These are phyloP conservation scores for Bunonema sp. DNA, from an alignment of 2,888 invertebrate genomes.

Conservation along the genomic window DNA sequence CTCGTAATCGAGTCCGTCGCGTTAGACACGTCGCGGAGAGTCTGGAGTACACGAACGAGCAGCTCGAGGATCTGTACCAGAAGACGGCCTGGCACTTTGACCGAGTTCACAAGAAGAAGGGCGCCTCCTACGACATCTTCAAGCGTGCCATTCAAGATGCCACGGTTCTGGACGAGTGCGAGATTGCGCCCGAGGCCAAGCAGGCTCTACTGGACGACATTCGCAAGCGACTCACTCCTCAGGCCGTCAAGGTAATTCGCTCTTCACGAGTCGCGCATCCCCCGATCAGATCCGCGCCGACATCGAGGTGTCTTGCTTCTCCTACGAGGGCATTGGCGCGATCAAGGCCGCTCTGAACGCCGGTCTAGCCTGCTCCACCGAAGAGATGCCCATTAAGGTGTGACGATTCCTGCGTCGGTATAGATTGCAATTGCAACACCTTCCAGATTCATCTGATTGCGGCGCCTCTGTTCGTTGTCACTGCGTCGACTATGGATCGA, in stretches of 20 bases:
- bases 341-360: conserved; percentile 74
- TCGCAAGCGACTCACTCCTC: conserved; percentile 82
- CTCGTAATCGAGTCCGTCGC: no score
- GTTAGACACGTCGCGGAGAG: conserved; percentile 91
- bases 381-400: conserved; percentile 77
- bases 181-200: conserved; percentile 75
- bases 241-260: conserved; percentile 61
- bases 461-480: conserved; percentile 93
- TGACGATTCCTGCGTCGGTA: neutral
- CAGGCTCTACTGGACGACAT: conserved; percentile 82
- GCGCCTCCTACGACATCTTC: conserved; percentile 89
- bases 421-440: neutral
- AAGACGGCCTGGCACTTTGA: conserved; percentile 92
- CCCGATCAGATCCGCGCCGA: conserved; percentile 68
- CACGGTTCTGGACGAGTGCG: conserved; percentile 81
- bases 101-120: conserved; percentile 83
- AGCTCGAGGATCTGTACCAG: conserved; percentile 59
- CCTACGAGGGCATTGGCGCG: conserved; percentile 95
- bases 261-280: no score
- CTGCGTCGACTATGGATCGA: conserved; percentile 90
- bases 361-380: conserved; percentile 75
- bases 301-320: conserved; percentile 73
- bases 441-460: conserved; percentile 81
- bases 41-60: conserved; percentile 74
- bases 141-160: conserved; percentile 96